Conservation (phyloP, 2,797 vertebrate genomes). For the Scolopax rusticola region DNA sequence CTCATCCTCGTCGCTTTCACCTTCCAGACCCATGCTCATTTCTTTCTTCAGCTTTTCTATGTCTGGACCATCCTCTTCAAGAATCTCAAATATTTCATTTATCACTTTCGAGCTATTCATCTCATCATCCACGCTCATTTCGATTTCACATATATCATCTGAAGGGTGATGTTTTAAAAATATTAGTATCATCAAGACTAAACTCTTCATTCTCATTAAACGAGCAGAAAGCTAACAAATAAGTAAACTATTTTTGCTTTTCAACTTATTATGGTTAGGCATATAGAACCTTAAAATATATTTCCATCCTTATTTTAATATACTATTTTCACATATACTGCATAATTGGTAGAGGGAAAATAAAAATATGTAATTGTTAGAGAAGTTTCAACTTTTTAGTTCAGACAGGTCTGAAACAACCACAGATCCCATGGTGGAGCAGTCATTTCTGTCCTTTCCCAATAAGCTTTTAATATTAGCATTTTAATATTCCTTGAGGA, state of each 20-base stretch:
- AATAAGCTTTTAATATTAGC: neutral
- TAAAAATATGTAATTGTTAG: neutral
- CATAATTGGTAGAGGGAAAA: neutral
- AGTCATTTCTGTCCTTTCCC: neutral
- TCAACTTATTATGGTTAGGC: neutral
- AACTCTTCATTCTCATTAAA: neutral
- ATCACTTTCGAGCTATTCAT: conserved; percentile 93
- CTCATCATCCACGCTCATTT: conserved; percentile 82
- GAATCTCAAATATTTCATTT: conserved; percentile 88
- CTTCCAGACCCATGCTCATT: conserved; percentile 65
- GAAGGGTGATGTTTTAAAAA: conserved; percentile 8
- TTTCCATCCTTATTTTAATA: neutral
- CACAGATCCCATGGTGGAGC: neutral
- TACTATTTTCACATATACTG: neutral
- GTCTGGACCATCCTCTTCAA: conserved; percentile 82
- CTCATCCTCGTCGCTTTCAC: conserved; percentile 76
- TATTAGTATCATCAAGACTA: neutral
- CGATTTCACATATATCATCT: conserved; percentile 74
- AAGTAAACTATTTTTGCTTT: neutral
- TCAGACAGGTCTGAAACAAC: neutral
- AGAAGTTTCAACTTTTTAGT: neutral
- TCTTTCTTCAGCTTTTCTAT: conserved; percentile 69
- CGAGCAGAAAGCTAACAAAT: neutral
- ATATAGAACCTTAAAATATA: neutral
- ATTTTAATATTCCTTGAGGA: neutral